These are phyloP conservation scores for Catharus fuscescens DNA, from an alignment of 2,113 vertebrate genomes.

Conservation along the genomic window DNA sequence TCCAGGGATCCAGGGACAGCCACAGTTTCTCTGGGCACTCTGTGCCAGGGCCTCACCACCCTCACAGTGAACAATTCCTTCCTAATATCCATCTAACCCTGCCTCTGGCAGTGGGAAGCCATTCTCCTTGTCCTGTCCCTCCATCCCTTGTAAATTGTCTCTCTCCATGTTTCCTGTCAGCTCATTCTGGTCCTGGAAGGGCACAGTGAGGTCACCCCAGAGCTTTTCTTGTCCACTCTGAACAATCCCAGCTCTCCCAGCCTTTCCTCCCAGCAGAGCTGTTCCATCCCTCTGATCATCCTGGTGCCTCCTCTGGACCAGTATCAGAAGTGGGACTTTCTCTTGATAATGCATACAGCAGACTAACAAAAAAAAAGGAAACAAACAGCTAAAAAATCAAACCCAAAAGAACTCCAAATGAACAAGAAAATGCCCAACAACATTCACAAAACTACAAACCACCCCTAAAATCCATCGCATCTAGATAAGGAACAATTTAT, in stretches of 20 bases:
- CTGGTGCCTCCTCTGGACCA: neutral
- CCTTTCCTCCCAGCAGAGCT: neutral
- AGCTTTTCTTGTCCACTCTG: neutral
- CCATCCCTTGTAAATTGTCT: rapidly evolving
- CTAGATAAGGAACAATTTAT: neutral
- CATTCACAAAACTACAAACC: neutral
- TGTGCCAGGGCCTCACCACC: neutral
- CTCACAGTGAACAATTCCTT: neutral
- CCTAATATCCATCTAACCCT: rapidly evolving
- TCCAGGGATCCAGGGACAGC: neutral
- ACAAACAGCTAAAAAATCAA: neutral
- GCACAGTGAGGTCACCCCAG: rapidly evolving
- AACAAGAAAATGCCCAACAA: neutral
- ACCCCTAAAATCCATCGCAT: neutral
- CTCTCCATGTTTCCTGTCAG: neutral
- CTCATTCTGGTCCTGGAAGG: neutral
- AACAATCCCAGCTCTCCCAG: neutral
- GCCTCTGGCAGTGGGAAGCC: neutral
- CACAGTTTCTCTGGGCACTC: neutral
- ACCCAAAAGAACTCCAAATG: neutral
- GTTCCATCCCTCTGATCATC: neutral
- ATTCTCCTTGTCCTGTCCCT: rapidly evolving
- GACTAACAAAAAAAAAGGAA: neutral
- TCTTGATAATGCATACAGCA: neutral
- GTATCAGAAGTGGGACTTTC: neutral